A percentile compares a stretch with the other conserved stretches of the same genome.
Evolutionary conservation across 1,140 invertebrate genomes (phyloP).

Genomic region (Drosophila willistoni): DNA sequence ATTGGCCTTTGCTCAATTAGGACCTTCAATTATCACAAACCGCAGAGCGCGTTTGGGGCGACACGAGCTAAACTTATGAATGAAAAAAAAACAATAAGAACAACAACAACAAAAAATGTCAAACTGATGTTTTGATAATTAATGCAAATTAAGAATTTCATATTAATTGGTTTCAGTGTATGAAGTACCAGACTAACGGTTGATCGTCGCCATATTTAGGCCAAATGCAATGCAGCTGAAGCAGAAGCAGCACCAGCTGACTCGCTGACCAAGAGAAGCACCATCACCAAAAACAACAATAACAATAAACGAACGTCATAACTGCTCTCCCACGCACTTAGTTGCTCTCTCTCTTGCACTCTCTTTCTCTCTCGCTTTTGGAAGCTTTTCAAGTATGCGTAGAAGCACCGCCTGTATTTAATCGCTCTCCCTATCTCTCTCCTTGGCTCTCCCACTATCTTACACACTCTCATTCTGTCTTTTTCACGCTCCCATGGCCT

Average conservation of each 20-base stretch:
- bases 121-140: constrained; percentile 1
- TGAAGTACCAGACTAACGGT: constrained; percentile 1
- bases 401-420: background rate
- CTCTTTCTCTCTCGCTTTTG: background rate
- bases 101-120: constrained; percentile 4
- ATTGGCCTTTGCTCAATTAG: constrained; percentile 65
- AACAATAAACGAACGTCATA: constrained; percentile 5
- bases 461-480: background rate
- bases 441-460: constrained; percentile 13
- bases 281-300: background rate
- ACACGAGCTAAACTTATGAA: constrained; percentile 33
- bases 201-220: constrained; percentile 7
- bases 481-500: constrained; percentile 5
- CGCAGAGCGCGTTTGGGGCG: background rate
- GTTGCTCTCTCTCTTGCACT: background rate
- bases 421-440: constrained; percentile 11
- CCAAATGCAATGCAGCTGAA: background rate
- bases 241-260: background rate
- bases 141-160: constrained; percentile 8
- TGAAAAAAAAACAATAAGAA: constrained; percentile 41
- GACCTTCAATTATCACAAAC: constrained; percentile 40
- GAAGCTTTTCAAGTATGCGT: constrained; percentile 6
- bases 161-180: constrained; percentile 1
- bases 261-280: background rate
- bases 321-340: background rate